Evolutionary conservation across 2,113 vertebrate species (phyloP), one percentile per base, ranked within the genome.

Genomic region (Rhinopomastus cyanomelas): DNA sequence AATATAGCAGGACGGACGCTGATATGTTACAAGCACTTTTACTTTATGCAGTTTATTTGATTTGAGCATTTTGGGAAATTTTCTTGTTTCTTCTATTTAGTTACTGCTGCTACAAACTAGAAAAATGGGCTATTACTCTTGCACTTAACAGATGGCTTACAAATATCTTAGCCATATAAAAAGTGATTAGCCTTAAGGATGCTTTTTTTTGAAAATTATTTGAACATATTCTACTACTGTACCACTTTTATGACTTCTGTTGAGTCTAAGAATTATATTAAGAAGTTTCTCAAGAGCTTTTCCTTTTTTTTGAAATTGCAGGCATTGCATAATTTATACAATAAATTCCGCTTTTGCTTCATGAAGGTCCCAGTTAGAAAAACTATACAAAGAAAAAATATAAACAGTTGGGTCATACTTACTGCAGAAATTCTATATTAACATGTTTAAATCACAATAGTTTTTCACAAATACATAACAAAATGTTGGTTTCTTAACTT

Each of bases 71-170:
- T 88, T 42, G 26, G 53, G 18, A 66, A 13, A 7, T 74, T 87
- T 87, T 17, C 20, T 27, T 65, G 8, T 86, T 16, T 68, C 73
- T 76, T 67, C 77, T 81, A 14, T 25, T 78, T 6, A 81, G 39
- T 60, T 86, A 82, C 36, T 82, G 30, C 62, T 80, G 37, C 48
- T 94, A 26, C 34, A 71, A 85, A 76, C 42, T 88, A 48, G 37
- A 73, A 88, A 73, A 86, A 29, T 46, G 76, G 34, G 29, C 42
- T 84, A 87, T 90, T 90, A 78, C 53, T 81, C 44, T 61, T 60
- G 36, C 49, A 52, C 49, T 85, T 76, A 95, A 93, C 94, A 96
- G 91, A 92, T 85, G 87, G 89, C 67, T 89, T 90, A 83, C 12
- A 85, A 92, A 94, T 77, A 60, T 62, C 67, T 89, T 87, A 85